Evolutionary conservation across 2,113 vertebrate species (phyloP).

Genomic region (Hymenochirus boettgeri): DNA sequence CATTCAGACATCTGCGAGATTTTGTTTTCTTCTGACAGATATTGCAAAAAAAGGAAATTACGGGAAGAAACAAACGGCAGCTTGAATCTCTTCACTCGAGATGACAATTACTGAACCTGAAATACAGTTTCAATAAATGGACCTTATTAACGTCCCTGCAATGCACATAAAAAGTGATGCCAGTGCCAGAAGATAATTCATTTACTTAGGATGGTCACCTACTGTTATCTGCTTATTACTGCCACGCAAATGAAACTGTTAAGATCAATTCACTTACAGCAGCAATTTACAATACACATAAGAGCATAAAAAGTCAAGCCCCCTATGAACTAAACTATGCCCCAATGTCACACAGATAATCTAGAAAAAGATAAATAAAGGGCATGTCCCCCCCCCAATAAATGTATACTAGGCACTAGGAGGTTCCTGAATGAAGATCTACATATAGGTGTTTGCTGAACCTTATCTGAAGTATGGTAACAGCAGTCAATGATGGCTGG

Average conservation of each 20-base stretch:
- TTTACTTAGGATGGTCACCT: slow-evolving; percentile 53
- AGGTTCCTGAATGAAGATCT: too few species aligned
- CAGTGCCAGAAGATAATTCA: slow-evolving; percentile 56
- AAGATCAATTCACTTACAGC: slow-evolving; percentile 35
- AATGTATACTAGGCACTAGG: too few species aligned
- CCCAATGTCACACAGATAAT: too few species aligned
- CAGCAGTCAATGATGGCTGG: too few species aligned
- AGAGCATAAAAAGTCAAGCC: neutral
- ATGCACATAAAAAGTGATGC: slow-evolving; percentile 47
- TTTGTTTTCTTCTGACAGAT: too few species aligned
- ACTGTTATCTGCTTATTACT: slow-evolving; percentile 16
- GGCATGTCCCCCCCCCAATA: too few species aligned
- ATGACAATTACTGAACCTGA: slow-evolving; percentile 53
- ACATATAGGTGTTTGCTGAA: too few species aligned
- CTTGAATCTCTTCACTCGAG: slow-evolving; percentile 63
- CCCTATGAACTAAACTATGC: too few species aligned
- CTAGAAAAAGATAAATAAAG: too few species aligned
- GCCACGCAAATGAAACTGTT: slow-evolving; percentile 34
- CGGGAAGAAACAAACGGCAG: slow-evolving; percentile 52
- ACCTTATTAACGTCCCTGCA: slow-evolving; percentile 57
- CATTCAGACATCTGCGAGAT: too few species aligned
- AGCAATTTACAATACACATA: neutral
- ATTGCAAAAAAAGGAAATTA: too few species aligned
- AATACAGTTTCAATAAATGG: slow-evolving; percentile 55
- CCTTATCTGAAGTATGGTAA: too few species aligned